phyloP scores from a whole-genome alignment of 2,113 vertebrate genomes.

The Otus sunia region DNA sequence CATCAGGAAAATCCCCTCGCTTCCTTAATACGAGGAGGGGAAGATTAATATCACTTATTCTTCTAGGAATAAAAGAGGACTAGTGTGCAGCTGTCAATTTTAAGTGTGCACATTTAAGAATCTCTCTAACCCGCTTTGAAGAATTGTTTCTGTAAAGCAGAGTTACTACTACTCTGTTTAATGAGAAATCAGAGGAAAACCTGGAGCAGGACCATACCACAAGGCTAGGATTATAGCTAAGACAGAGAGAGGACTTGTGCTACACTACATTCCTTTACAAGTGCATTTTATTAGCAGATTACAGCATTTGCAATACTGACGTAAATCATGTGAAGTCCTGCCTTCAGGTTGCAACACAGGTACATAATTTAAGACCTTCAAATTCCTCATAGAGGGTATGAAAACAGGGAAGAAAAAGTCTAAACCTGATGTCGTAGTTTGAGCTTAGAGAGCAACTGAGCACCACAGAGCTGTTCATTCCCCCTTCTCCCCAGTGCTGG shows the following conservation, averaged over 20 bases:
- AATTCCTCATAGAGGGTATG: neutral
- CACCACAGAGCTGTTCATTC: too few species aligned
- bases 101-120: neutral
- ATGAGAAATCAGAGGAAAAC: neutral
- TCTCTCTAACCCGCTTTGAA: neutral
- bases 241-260: neutral
- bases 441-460: too few species aligned
- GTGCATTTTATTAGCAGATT: neutral
- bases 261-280: neutral
- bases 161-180: neutral
- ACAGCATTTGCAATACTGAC: neutral
- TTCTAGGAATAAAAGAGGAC: neutral
- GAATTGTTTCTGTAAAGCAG: neutral
- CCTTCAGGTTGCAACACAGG: neutral
- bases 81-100: neutral
- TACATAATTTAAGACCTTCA: neutral
- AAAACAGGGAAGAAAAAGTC: neutral
- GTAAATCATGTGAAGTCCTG: rapidly evolving
- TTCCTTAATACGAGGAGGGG: neutral
- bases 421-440: neutral
- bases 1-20: neutral
- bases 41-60: neutral
- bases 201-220: neutral
- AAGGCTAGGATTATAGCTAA: neutral
- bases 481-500: too few species aligned